Conservation (phyloP, 2,113 vertebrate species). For the Nycticebus coucang region DNA sequence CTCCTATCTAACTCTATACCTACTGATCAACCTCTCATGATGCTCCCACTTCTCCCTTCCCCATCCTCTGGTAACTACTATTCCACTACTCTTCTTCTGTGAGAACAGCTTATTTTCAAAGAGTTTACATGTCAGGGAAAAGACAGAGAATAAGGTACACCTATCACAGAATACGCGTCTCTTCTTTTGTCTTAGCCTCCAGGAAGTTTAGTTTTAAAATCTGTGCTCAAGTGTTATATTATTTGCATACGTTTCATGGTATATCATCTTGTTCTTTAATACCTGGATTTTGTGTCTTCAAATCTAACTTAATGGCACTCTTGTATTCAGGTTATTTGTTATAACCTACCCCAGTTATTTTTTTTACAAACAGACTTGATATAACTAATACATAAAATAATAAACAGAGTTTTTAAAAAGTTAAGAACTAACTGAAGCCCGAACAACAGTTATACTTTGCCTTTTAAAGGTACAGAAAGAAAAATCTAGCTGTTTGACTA, state of each 20-base stretch:
- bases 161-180: background rate
- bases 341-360: background rate
- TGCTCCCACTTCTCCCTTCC: background rate
- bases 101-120: slow-evolving; percentile 7
- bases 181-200: background rate
- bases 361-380: background rate
- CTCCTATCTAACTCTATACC: background rate
- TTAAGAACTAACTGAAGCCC: background rate
- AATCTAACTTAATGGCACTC: slow-evolving; percentile 23
- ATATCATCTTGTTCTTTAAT: slow-evolving; percentile 7
- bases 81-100: background rate
- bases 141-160: background rate
- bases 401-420: background rate
- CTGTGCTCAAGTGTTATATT: background rate
- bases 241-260: background rate
- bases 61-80: background rate
- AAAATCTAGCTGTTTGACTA: background rate
- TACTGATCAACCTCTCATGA: background rate
- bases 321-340: background rate
- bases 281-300: background rate
- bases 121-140: background rate
- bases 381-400: background rate
- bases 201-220: slow-evolving; percentile 18
- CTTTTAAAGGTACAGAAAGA: background rate
- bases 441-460: background rate